Evolutionary conservation across 2,113 vertebrate genomes (phyloP).

Genomic region (Xiphophorus hellerii): DNA sequence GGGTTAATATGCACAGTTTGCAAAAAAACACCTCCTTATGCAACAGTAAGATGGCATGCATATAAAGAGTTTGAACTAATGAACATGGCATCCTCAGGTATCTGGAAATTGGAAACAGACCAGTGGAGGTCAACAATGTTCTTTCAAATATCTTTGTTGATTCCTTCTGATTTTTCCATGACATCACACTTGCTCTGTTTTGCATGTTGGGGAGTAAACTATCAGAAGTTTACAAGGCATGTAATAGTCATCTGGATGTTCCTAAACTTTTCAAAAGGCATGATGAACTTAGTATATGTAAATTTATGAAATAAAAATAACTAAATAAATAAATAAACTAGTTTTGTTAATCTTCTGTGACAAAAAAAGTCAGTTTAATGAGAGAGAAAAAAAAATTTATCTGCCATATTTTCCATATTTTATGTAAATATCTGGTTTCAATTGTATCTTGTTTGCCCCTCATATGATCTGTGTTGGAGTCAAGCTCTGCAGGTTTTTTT

Average conservation of each 20-base stretch:
- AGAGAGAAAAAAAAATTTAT: neutral
- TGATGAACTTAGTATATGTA: neutral
- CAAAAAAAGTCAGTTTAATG: neutral
- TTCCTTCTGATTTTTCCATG: neutral
- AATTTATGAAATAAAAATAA: neutral
- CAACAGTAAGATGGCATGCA: neutral
- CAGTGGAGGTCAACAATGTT: neutral
- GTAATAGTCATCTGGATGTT: neutral
- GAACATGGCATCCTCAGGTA: neutral
- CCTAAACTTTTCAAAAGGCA: neutral
- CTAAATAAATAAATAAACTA: neutral
- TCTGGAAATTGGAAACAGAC: neutral
- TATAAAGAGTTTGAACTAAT: neutral
- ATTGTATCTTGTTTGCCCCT: neutral
- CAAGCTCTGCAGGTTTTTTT: constrained; percentile 42
- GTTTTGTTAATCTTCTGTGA: neutral
- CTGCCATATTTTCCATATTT: neutral
- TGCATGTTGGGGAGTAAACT: neutral
- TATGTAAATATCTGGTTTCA: neutral
- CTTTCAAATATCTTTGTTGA: neutral
- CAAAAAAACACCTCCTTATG: neutral
- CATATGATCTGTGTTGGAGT: constrained; percentile 23
- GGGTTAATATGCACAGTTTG: too few species aligned
- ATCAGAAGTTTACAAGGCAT: neutral
- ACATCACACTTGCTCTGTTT: neutral